phyloP scores from a whole-genome alignment of 2,888 invertebrate genomes.

The Embidobia sp. region DNA sequence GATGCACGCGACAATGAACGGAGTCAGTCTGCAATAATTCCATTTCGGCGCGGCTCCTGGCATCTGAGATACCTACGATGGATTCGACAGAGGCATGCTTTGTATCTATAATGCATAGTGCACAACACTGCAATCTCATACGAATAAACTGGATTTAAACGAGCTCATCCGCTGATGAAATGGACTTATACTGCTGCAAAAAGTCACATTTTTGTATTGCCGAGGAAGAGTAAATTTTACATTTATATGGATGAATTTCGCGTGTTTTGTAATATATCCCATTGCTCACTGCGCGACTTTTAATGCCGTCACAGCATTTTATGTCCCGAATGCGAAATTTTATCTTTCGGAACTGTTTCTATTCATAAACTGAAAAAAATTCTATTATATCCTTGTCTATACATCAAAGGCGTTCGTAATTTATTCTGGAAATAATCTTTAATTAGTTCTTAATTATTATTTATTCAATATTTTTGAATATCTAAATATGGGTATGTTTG shows the following conservation, averaged over 20 bases:
- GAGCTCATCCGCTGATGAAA: constrained; percentile 52
- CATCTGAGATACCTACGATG: constrained; percentile 41
- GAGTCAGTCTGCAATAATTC: constrained; percentile 23
- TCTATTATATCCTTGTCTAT: too few relatives aligned
- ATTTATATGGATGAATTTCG: constrained; percentile 50
- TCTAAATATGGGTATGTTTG: too few relatives aligned
- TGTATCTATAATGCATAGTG: constrained; percentile 50
- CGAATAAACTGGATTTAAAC: constrained; percentile 54
- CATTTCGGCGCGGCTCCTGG: constrained; percentile 24
- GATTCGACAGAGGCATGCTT: constrained; percentile 48
- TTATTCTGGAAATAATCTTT: too few relatives aligned
- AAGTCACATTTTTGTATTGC: constrained; percentile 68
- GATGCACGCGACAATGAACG: constrained; percentile 47
- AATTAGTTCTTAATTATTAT: too few relatives aligned
- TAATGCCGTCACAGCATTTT: constrained; percentile 18
- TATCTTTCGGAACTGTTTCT: neutral
- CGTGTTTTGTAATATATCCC: constrained; percentile 30
- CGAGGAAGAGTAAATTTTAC: constrained; percentile 49
- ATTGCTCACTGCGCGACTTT: constrained; percentile 19
- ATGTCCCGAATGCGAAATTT: constrained; percentile 2
- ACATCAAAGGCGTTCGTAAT: too few relatives aligned
- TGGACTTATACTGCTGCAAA: constrained; percentile 33
- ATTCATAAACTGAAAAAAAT: too few relatives aligned
- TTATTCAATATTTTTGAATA: too few relatives aligned
- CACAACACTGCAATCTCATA: constrained; percentile 45